Conservation (phyloP, 1,140 invertebrate genomes). For the Nephila pilipes region DNA sequence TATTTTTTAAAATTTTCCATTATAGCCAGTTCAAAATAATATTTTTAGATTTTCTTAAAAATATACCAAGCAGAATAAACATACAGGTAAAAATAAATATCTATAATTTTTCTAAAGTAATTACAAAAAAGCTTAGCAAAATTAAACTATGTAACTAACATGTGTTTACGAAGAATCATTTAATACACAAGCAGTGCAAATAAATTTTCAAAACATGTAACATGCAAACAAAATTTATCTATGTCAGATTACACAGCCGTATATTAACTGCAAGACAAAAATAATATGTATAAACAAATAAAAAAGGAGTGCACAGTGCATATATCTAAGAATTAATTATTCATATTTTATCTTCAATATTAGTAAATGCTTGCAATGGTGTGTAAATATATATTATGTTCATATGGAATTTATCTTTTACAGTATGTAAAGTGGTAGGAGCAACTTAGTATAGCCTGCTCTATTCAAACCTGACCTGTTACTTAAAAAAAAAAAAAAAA, state of each 20-base stretch:
- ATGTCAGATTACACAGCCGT: background rate
- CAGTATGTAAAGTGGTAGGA: background rate
- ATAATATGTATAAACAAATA: constrained; percentile 35
- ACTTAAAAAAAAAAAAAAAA: background rate
- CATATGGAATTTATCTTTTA: background rate
- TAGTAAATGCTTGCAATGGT: background rate
- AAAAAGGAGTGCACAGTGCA: constrained; percentile 65
- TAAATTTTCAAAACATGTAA: background rate
- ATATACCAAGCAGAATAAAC: too few relatives aligned
- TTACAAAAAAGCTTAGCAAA: constrained; percentile 40
- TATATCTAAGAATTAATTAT: constrained; percentile 16
- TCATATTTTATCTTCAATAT: background rate
- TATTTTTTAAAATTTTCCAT: too few relatives aligned
- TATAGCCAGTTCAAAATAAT: too few relatives aligned
- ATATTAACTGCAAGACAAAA: constrained; percentile 54
- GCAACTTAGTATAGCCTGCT: too few relatives aligned
- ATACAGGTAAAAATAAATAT: too few relatives aligned
- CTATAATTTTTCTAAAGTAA: background rate
- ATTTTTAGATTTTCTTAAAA: too few relatives aligned
- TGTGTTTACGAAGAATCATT: background rate
- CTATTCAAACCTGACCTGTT: too few relatives aligned
- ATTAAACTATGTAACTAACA: background rate
- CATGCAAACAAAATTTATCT: constrained; percentile 16
- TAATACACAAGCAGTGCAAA: constrained; percentile 52
- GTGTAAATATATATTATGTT: background rate